phyloP scores from a whole-genome alignment of 2,113 vertebrate species.

The Sprattus sprattus region DNA sequence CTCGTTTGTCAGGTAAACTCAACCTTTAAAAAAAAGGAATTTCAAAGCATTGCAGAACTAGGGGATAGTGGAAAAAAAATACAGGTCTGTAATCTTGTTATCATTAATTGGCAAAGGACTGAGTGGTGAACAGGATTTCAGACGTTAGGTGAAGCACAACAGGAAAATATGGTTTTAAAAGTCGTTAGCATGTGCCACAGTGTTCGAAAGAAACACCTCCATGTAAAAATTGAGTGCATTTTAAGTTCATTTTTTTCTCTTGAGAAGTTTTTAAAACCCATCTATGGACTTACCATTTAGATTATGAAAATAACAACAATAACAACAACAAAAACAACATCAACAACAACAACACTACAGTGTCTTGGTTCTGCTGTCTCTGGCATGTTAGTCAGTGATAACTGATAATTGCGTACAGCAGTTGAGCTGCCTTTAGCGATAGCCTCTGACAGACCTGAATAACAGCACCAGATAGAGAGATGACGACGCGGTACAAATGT shows the following conservation, averaged over 20 bases:
- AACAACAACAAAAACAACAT: background rate
- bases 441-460: constrained; percentile 18
- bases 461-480: constrained; percentile 22
- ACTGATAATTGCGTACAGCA: background rate
- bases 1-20: background rate
- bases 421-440: background rate
- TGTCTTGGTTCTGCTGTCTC: constrained; percentile 13
- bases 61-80: background rate
- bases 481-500: background rate
- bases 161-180: background rate
- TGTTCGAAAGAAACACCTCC: constrained; percentile 2
- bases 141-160: background rate
- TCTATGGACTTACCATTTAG: background rate
- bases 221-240: constrained; percentile 4
- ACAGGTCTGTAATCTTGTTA: background rate
- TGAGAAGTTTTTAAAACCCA: constrained; percentile 2
- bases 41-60: constrained; percentile 11
- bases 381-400: background rate
- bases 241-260: background rate
- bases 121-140: background rate
- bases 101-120: background rate
- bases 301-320: background rate
- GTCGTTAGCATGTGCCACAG: background rate
- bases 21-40: background rate
- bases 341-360: constrained; percentile 5